Base-by-base conservation (phyloP, 2,797 vertebrate genomes). In the Arremon brunneinucha region DNA sequence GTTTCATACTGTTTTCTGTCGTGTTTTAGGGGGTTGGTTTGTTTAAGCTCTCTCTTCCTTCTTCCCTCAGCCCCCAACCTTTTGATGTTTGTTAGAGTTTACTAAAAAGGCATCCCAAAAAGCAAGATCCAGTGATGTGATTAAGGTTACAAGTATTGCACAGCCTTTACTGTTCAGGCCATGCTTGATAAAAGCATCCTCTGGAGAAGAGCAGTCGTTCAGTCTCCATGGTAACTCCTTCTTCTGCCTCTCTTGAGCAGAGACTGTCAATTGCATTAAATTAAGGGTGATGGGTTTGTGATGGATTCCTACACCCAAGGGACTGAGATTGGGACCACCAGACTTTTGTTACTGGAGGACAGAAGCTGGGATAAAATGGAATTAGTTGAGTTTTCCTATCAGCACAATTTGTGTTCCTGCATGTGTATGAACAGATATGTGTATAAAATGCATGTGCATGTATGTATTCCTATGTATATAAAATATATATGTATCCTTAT, bases 191-290 rank as follows among this genome's bases (percentile, higher is more conserved):
- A 93, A 96, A 88, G 55, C 41, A 82, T 76, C 57, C 68, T 91
- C 49, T 83, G 46, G 83, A 95, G 85, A 93, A 65, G 52, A 95
- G 56, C 75, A 65, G 63, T 94, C 78, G 2, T 78, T 96, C 89
- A 89, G 64, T 95, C 84, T 94, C 95, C 90, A 94, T 96, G 89
- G 92, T 84, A 97, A 97, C 79, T 90, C 75, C 56, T 82, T 69
- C 70, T 94, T 95, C 75, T 92, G 50, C 55, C 78, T 94, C 69
- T 79, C 87, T 67, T 90, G 83, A 87, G 49, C 49, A 55, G 47
- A 89, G 59, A 67, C 62, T 93, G 80, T 72, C 92, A 91, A 9
- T 69, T 95, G 52, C 82, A 49, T 85, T 94, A 87, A 94, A 93
- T 93, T 91, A 72, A 88, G 75, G 69, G 39, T 76, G 76, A 85